A percentile compares a stretch with the other conserved stretches of the same genome.
These are phyloP conservation scores for Lordiphosa mommai DNA, from an alignment of 1,140 invertebrate genomes.

Conservation along the genomic window DNA sequence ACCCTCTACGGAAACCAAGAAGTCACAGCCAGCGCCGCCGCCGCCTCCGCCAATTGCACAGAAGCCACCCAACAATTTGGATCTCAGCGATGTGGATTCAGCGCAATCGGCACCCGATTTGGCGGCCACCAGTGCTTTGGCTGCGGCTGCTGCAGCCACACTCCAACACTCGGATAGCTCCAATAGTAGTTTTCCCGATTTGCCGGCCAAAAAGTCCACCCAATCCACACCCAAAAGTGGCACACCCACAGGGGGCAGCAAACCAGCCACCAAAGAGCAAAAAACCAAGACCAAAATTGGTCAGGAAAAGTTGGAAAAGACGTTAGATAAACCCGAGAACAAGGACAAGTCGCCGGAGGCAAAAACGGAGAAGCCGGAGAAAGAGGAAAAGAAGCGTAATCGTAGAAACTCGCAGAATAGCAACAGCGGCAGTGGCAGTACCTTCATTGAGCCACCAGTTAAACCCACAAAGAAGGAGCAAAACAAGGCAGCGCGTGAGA, in stretches of 20 bases:
- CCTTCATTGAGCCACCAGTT: slow-evolving; percentile 63
- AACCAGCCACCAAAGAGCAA: slow-evolving; percentile 45
- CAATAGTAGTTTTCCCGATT: slow-evolving; percentile 76
- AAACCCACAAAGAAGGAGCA: slow-evolving; percentile 71
- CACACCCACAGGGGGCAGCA: slow-evolving; percentile 10
- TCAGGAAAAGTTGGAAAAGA: slow-evolving; percentile 35
- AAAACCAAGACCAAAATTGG: slow-evolving; percentile 42
- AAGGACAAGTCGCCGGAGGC: slow-evolving; percentile 6
- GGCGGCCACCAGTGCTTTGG: slow-evolving; percentile 42
- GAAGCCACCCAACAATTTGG: slow-evolving; percentile 55
- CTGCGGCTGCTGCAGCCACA: slow-evolving; percentile 62
- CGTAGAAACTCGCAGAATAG: slow-evolving; percentile 80
- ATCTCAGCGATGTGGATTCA: slow-evolving; percentile 69
- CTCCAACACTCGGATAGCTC: slow-evolving; percentile 76
- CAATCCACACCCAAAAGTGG: slow-evolving; percentile 16
- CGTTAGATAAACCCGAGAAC: slow-evolving; percentile 25
- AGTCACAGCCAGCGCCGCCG: slow-evolving; percentile 11
- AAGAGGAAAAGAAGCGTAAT: slow-evolving; percentile 81
- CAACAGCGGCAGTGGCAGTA: slow-evolving; percentile 40
- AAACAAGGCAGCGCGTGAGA: slow-evolving; percentile 52
- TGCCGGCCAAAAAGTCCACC: slow-evolving; percentile 48
- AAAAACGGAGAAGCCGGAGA: slow-evolving; percentile 51
- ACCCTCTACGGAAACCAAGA: slow-evolving; percentile 31
- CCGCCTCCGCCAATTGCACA: background rate
- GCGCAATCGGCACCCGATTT: slow-evolving; percentile 60